Conservation (phyloP, 37 sponge, comb jelly and placozoan species). For the Halisarca cf. caerulea region DNA sequence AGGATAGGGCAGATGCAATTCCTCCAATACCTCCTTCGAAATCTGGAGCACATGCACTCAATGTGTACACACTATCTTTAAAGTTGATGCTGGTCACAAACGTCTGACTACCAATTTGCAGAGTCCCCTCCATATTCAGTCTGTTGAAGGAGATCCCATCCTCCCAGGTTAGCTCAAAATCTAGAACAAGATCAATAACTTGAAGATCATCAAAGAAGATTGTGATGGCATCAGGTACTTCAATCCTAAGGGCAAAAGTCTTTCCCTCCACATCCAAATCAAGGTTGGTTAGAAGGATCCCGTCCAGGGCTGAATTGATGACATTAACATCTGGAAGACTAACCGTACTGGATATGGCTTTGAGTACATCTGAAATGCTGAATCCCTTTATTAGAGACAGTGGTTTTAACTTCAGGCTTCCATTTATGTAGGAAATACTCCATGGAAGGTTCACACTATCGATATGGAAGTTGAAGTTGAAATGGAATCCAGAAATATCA, state of each 20-base stretch:
- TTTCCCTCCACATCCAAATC: neutral
- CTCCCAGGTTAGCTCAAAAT: neutral
- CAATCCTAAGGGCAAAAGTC: neutral
- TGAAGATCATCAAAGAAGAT: neutral
- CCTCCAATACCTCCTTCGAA: neutral
- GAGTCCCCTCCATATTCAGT: neutral
- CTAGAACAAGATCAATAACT: neutral
- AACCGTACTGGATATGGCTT: neutral
- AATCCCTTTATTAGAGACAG: neutral
- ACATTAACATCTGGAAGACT: neutral
- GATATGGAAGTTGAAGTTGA: too few relatives aligned
- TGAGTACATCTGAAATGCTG: conserved; percentile 3
- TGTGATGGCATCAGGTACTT: neutral
- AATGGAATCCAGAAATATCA: too few relatives aligned
- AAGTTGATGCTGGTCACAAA: neutral
- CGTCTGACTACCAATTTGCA: neutral
- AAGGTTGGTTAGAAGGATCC: neutral
- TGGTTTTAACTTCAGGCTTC: neutral
- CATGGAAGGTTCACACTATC: too few relatives aligned
- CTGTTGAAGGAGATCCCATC: neutral
- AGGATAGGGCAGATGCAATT: neutral
- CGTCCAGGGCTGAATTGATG: neutral
- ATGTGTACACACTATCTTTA: neutral
- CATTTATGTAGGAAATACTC: neutral
- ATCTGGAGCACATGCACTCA: conserved; percentile 14